Evolutionary conservation across 2,113 vertebrate genomes (phyloP).

Genomic region (Barbus barbus): DNA sequence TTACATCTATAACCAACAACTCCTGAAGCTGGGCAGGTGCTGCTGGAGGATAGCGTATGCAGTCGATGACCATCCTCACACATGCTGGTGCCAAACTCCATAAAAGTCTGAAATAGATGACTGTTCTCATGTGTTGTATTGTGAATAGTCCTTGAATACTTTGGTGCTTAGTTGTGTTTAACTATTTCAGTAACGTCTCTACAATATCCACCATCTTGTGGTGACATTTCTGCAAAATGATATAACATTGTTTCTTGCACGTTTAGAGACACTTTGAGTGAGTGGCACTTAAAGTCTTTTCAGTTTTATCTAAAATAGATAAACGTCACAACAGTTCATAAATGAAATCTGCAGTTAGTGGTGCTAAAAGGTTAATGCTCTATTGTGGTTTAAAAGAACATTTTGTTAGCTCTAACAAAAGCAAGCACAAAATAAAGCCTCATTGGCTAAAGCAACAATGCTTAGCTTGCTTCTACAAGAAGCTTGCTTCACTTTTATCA

Average conservation of each 20-base stretch:
- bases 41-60: no score
- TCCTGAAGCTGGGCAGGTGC: conserved; percentile 6
- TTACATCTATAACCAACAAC: neutral
- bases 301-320: no score
- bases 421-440: no score
- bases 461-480: no score
- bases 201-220: neutral
- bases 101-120: neutral
- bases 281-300: neutral
- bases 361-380: neutral
- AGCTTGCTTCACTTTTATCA: no score
- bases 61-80: neutral
- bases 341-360: neutral
- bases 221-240: neutral
- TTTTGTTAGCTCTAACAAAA: no score
- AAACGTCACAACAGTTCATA: neutral
- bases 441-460: neutral
- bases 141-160: neutral
- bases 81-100: neutral
- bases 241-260: neutral
- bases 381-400: neutral
- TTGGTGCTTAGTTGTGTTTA: neutral
- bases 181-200: neutral
- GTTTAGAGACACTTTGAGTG: neutral
- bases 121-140: no score